Evolutionary conservation across 2,797 vertebrate genomes (phyloP).

Genomic region (Lagorchestes hirsutus): DNA sequence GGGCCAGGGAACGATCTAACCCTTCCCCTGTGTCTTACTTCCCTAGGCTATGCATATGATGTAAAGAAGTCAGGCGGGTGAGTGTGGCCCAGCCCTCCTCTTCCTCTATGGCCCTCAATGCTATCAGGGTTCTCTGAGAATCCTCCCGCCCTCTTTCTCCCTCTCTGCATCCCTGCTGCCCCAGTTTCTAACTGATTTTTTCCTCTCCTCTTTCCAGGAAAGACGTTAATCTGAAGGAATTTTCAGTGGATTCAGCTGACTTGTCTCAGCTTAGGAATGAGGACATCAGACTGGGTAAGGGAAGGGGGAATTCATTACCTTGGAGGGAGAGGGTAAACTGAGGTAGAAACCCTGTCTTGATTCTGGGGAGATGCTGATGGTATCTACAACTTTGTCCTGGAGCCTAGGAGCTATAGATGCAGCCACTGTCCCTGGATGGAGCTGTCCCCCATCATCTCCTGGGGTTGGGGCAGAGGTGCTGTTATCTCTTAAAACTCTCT

Average conservation of each 20-base stretch:
- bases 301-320: no score
- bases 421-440: neutral
- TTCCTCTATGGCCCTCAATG: neutral
- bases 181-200: neutral
- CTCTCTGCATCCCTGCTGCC: neutral
- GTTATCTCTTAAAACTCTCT: neutral
- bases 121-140: neutral
- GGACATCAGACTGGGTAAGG: slow-evolving; percentile 91
- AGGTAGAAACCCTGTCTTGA: no score
- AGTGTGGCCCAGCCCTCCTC: slow-evolving; percentile 74
- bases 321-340: neutral
- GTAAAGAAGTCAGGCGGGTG: slow-evolving; percentile 88
- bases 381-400: neutral
- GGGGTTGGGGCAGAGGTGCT: neutral
- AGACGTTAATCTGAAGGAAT: slow-evolving; percentile 85
- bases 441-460: neutral
- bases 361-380: neutral
- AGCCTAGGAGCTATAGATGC: neutral
- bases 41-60: slow-evolving; percentile 89
- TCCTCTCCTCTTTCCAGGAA: slow-evolving; percentile 84
- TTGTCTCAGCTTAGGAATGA: slow-evolving; percentile 88
- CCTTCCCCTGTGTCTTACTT: slow-evolving; percentile 33
- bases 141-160: neutral
- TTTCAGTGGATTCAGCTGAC: slow-evolving; percentile 88
- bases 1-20: rapidly evolving